These are phyloP conservation scores for Xanthorhoe designata DNA, from an alignment of 2,888 invertebrate species.

Conservation along the genomic window DNA sequence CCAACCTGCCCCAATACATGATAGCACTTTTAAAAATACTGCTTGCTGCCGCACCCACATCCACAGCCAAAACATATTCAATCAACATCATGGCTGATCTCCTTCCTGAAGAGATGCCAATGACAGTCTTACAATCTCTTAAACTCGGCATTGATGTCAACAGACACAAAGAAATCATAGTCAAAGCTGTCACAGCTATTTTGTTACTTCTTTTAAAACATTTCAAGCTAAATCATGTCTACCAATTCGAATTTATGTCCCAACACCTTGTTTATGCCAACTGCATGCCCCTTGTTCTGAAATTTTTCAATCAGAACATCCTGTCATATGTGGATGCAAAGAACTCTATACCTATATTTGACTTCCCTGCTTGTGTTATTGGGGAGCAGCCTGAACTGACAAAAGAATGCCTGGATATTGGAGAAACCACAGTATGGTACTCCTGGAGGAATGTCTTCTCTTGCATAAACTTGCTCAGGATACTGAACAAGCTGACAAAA, in stretches of 20 bases:
- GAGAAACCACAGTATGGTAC: slow-evolving; percentile 91
- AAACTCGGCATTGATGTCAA: slow-evolving; percentile 98
- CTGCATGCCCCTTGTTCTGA: slow-evolving; percentile 98
- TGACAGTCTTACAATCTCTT: slow-evolving; percentile 97
- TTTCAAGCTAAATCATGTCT: slow-evolving; percentile 98
- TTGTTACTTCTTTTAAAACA: slow-evolving; percentile 97
- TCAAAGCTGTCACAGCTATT: slow-evolving; percentile 97
- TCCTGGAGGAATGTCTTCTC: slow-evolving; percentile 99
- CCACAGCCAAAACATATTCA: slow-evolving; percentile 98
- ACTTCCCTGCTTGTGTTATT: slow-evolving; percentile 98
- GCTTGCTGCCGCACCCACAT: slow-evolving; percentile 99
- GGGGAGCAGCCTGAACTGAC: slow-evolving; percentile 97
- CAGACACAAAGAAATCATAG: slow-evolving; percentile 99
- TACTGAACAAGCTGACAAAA: slow-evolving; percentile 99
- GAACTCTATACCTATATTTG: slow-evolving; percentile 96
- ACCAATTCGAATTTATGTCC: slow-evolving; percentile 99
- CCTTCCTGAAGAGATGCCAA: slow-evolving; percentile 98
- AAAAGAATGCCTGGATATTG: slow-evolving; percentile 95
- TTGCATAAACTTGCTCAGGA: slow-evolving; percentile 97
- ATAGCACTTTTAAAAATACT: slow-evolving; percentile 98
- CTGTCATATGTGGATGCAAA: slow-evolving; percentile 97
- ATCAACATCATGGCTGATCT: slow-evolving; percentile 99
- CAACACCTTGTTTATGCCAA: slow-evolving; percentile 99
- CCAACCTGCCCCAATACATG: slow-evolving; percentile 98
- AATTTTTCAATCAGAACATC: slow-evolving; percentile 99